Percentiles rank a stretch among this genome's conserved stretches.
Evolutionary conservation across 2,888 invertebrate species (phyloP).

Genomic region (Chloroclystis v-ata): DNA sequence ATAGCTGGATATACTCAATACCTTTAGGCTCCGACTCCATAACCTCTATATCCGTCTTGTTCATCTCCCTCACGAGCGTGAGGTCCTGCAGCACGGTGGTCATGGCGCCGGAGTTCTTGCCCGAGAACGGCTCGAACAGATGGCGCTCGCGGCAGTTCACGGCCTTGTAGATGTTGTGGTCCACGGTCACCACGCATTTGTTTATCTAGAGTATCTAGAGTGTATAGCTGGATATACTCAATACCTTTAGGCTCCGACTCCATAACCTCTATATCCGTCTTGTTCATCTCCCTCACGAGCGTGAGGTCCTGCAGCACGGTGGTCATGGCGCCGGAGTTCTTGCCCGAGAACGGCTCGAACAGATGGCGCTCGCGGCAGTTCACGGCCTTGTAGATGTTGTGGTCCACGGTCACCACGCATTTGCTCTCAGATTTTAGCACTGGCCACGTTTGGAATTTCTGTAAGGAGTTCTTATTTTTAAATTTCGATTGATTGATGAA

Average conservation of each 20-base stretch:
- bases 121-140: conserved; percentile 86
- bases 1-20: conserved; percentile 20
- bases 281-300: conserved; percentile 74
- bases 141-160: conserved; percentile 86
- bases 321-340: conserved; percentile 84
- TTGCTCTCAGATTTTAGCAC: conserved; percentile 84
- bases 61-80: conserved; percentile 74
- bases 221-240: not conserved
- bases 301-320: conserved; percentile 79
- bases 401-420: conserved; percentile 86
- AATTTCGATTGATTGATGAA: too few species aligned
- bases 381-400: conserved; percentile 84
- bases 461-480: too few species aligned
- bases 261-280: conserved; percentile 58
- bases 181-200: conserved; percentile 84
- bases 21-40: conserved; percentile 67
- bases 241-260: conserved; percentile 66
- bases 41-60: conserved; percentile 58
- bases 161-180: conserved; percentile 85
- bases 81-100: conserved; percentile 81
- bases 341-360: conserved; percentile 87
- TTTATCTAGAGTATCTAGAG: too few species aligned
- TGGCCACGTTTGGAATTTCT: conserved; percentile 85
- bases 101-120: conserved; percentile 83
- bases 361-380: conserved; percentile 85